phyloP scores from a whole-genome alignment of 2,888 invertebrate genomes.

The Periphyllus acericola region DNA sequence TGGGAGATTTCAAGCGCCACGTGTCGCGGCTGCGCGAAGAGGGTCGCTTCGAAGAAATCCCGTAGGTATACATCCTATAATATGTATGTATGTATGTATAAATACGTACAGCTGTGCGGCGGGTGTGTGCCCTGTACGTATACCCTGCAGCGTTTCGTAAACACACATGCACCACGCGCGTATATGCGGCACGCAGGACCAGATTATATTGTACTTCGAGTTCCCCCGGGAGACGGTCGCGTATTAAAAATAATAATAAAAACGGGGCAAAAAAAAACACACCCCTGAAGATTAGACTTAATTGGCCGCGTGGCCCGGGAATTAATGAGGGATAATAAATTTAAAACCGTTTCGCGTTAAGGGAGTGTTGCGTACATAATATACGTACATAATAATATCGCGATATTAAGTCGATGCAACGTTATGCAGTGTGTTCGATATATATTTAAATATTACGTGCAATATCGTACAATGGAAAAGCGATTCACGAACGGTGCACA shows the following conservation, averaged over 20 bases:
- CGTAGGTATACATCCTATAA: background rate
- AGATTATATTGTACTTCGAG: background rate
- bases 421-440: no score
- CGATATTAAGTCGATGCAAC: no score
- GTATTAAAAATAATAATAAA: conserved; percentile 27
- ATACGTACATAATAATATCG: no score
- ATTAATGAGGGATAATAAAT: conserved; percentile 56
- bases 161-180: no score
- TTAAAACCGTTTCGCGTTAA: conserved; percentile 15
- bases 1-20: background rate
- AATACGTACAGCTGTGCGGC: background rate
- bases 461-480: no score
- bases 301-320: conserved; percentile 33
- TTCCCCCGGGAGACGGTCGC: background rate
- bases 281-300: conserved; percentile 50
- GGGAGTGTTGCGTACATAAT: background rate
- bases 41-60: background rate
- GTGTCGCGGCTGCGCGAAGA: background rate
- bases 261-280: conserved; percentile 1
- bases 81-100: no score
- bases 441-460: no score
- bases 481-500: no score
- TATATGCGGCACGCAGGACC: background rate
- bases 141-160: background rate
- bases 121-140: background rate